These are phyloP conservation scores for Hydractinia echinata DNA, from an alignment of 30 jellyfish, hydroid and myxozoan genomes.

Conservation along the genomic window DNA sequence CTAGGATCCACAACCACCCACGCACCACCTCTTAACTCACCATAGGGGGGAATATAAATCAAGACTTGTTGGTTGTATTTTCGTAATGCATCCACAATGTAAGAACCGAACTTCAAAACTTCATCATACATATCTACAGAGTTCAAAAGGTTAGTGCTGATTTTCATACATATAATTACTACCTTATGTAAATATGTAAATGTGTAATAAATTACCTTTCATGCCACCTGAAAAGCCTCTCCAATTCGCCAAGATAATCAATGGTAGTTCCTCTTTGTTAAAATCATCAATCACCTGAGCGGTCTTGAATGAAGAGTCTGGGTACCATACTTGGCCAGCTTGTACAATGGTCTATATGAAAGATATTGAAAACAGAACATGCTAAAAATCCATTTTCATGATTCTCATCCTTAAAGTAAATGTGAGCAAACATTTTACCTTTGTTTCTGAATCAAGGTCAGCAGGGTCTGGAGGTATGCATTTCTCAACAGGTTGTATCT, in stretches of 20 bases:
- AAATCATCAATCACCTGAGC: conserved; percentile 88
- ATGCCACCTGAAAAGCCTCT: conserved; percentile 98
- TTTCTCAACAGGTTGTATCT: conserved; percentile 67
- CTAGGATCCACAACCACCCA: conserved; percentile 97
- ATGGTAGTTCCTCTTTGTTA: conserved; percentile 91
- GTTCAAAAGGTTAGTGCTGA: background rate
- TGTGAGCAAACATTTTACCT: conserved; percentile 33
- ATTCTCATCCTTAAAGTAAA: background rate
- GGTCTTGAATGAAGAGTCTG: conserved; percentile 94
- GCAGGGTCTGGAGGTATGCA: conserved; percentile 98
- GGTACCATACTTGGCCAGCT: conserved; percentile 98
- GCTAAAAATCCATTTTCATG: background rate
- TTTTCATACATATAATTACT: background rate
- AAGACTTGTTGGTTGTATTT: conserved; percentile 86
- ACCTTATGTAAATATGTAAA: background rate
- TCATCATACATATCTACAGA: conserved; percentile 93
- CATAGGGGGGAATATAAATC: conserved; percentile 81
- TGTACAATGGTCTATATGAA: conserved; percentile 55
- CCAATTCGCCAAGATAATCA: conserved; percentile 90
- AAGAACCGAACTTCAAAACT: conserved; percentile 90
- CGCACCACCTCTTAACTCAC: conserved; percentile 98
- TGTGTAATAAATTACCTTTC: conserved; percentile 56
- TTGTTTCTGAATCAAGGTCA: conserved; percentile 85
- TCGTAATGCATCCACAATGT: conserved; percentile 93
- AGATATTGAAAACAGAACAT: background rate